Conservation (phyloP, 92 coral and sea anemone genomes). For the Muricea muricata region DNA sequence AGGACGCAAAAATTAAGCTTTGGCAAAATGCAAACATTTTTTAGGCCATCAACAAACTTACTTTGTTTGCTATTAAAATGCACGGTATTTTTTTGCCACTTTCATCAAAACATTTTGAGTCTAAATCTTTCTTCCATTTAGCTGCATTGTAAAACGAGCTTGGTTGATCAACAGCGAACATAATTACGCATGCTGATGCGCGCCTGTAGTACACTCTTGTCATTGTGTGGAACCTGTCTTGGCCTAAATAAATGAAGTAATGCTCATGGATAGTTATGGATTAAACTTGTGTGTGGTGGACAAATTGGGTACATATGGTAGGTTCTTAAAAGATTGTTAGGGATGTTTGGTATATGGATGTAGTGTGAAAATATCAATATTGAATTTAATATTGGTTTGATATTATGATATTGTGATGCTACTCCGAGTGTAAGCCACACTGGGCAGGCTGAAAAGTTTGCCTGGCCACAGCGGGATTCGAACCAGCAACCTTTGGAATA, state of each 20-base stretch:
- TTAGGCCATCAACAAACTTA: too few species aligned
- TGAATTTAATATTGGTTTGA: too few species aligned
- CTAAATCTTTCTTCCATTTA: constrained; percentile 93
- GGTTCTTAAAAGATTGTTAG: neutral
- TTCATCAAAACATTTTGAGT: constrained; percentile 79
- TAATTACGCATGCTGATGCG: constrained; percentile 92
- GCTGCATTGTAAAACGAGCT: constrained; percentile 86
- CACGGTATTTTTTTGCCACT: constrained; percentile 90
- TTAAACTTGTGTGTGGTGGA: neutral
- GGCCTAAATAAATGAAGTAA: constrained; percentile 63
- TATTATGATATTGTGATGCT: too few species aligned
- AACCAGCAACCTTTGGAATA: too few species aligned
- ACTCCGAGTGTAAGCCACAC: too few species aligned
- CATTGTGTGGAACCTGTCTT: constrained; percentile 92
- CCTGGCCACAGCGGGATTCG: too few species aligned
- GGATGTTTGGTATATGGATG: too few species aligned
- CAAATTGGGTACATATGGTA: neutral
- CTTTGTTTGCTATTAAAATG: constrained; percentile 89
- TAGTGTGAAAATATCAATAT: too few species aligned
- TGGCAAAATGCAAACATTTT: too few species aligned
- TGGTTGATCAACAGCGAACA: constrained; percentile 94
- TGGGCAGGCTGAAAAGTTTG: too few species aligned
- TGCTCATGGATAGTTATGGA: neutral
- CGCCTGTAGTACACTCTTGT: constrained; percentile 95
- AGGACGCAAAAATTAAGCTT: too few species aligned